phyloP scores from a whole-genome alignment of 2,113 vertebrate species.

The Scopus umbretta region DNA sequence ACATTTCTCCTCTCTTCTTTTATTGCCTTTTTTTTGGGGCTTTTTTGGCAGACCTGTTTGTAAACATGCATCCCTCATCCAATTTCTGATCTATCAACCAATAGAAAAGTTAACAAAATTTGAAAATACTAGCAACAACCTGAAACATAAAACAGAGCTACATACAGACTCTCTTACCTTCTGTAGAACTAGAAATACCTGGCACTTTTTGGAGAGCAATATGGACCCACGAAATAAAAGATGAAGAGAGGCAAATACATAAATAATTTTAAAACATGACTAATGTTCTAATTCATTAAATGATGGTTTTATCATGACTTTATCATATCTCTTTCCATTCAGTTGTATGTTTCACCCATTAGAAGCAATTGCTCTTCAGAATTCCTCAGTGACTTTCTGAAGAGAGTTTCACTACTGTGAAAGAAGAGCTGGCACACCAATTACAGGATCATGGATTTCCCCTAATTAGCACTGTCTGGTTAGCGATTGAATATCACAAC shows the following conservation, averaged over 20 bases:
- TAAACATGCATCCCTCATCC: neutral
- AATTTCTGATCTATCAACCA: neutral
- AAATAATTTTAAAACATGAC: neutral
- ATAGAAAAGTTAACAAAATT: neutral
- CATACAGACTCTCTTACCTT: neutral
- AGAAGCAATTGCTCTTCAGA: neutral
- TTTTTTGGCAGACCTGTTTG: neutral
- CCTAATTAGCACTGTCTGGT: neutral
- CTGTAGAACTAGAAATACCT: neutral
- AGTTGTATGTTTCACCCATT: neutral
- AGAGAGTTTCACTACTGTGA: neutral
- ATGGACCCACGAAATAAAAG: neutral
- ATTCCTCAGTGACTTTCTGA: neutral
- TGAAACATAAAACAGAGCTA: neutral
- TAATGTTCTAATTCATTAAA: neutral
- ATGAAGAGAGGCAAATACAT: neutral
- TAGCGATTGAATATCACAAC: neutral
- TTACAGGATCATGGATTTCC: neutral
- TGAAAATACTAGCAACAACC: neutral
- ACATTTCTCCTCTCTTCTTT: neutral
- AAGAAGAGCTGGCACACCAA: neutral
- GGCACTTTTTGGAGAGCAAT: neutral
- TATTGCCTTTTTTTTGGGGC: neutral
- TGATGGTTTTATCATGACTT: neutral
- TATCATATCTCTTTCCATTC: neutral